Evolutionary conservation across 1,140 invertebrate species (phyloP).

Genomic region (Tetragnatha versicolor): DNA sequence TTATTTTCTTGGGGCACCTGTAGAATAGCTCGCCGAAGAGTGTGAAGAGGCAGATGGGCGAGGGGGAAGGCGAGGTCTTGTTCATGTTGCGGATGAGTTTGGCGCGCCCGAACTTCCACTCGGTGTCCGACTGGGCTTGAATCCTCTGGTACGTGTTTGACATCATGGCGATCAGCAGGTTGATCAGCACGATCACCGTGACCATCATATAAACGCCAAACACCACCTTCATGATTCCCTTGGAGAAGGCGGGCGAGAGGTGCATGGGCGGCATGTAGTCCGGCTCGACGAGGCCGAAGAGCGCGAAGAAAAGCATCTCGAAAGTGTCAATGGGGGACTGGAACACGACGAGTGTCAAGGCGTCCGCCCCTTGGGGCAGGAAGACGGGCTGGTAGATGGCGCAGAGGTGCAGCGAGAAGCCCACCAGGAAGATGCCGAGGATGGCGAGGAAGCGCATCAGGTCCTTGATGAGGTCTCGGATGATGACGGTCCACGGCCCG

Average conservation of each 20-base stretch:
- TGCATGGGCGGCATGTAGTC: slow-evolving; percentile 70
- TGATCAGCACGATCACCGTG: slow-evolving; percentile 96
- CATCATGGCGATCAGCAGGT: slow-evolving; percentile 99
- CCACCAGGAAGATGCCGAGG: slow-evolving; percentile 95
- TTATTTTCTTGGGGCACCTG: slow-evolving; percentile 47
- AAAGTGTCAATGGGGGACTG: slow-evolving; percentile 88
- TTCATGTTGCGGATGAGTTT: slow-evolving; percentile 99
- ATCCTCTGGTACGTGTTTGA: slow-evolving; percentile 99
- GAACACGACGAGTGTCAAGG: slow-evolving; percentile 63
- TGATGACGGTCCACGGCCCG: slow-evolving; percentile 90
- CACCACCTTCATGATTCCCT: slow-evolving; percentile 69
- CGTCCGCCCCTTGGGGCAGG: slow-evolving; percentile 55
- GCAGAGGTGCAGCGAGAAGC: slow-evolving; percentile 94
- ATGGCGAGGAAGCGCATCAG: slow-evolving; percentile 95
- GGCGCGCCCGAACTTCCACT: slow-evolving; percentile 99
- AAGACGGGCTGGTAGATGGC: slow-evolving; percentile 62
- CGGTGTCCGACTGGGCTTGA: slow-evolving; percentile 98
- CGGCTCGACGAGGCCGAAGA: slow-evolving; percentile 95
- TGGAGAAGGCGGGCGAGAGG: slow-evolving; percentile 67
- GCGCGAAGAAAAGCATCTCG: slow-evolving; percentile 96
- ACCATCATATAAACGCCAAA: slow-evolving; percentile 98
- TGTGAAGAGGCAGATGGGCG: slow-evolving; percentile 94
- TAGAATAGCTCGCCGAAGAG: slow-evolving; percentile 62
- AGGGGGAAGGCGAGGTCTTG: slow-evolving; percentile 94
- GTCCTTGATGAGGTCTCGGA: slow-evolving; percentile 71